phyloP scores from a whole-genome alignment of 2,113 vertebrate species.

The Pseudorhombus dupliciocellatus region DNA sequence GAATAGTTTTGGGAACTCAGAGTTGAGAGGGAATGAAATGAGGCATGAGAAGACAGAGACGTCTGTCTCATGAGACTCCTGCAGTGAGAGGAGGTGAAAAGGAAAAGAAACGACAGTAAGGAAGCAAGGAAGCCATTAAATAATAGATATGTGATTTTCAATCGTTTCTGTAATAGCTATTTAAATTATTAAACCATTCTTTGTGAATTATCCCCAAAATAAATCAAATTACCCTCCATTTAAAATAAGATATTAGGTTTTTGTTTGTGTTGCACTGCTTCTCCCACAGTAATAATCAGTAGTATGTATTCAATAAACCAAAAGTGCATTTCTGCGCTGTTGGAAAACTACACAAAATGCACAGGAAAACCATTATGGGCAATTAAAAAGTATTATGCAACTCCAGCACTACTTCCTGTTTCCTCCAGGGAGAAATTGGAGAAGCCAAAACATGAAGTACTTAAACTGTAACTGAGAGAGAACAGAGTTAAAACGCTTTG shows the following conservation, averaged over 20 bases:
- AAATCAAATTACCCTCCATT: neutral
- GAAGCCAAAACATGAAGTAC: neutral
- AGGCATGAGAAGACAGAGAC: neutral
- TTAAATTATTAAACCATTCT: neutral
- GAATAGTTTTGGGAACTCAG: neutral
- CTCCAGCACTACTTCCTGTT: neutral
- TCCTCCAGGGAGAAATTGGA: neutral
- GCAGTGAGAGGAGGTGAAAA: neutral
- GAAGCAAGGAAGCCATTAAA: neutral
- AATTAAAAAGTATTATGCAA: neutral
- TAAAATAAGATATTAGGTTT: conserved; percentile 5
- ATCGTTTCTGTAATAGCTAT: neutral
- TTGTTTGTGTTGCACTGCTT: conserved; percentile 3
- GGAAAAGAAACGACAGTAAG: neutral
- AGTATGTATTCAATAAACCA: neutral
- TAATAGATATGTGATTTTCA: neutral
- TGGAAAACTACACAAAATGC: too few species aligned
- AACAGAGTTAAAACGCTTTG: neutral
- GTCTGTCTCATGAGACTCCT: neutral
- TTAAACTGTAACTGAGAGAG: neutral
- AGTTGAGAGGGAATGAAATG: neutral
- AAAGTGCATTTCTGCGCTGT: neutral
- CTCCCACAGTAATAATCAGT: conserved; percentile 4
- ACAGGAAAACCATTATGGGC: too few species aligned
- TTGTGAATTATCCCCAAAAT: neutral